These are phyloP conservation scores for Furcifer pardalis DNA, from an alignment of 2,797 vertebrate species.

Conservation along the genomic window DNA sequence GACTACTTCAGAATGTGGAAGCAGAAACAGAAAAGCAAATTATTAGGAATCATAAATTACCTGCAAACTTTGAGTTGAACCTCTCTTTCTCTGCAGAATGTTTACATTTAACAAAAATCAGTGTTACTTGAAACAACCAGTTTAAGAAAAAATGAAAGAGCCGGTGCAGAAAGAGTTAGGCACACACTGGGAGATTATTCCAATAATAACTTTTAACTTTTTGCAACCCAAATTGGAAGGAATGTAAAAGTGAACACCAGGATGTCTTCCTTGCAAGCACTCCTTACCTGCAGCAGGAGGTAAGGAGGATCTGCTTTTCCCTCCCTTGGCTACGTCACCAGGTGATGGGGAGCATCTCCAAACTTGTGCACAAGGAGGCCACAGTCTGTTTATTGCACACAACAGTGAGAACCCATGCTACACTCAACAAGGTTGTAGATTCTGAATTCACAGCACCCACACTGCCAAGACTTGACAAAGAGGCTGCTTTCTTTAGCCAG, in stretches of 20 bases:
- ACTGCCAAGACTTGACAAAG: background rate
- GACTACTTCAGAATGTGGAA: background rate
- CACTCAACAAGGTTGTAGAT: background rate
- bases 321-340: constrained; percentile 6
- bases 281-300: background rate
- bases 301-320: background rate
- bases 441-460: background rate
- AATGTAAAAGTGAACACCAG: background rate
- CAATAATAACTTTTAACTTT: constrained; percentile 68
- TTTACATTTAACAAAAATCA: constrained; percentile 57
- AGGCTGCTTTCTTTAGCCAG: background rate
- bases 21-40: constrained; percentile 24
- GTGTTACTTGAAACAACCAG: constrained; percentile 50
- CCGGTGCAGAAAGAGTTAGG: constrained; percentile 66
- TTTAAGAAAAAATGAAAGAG: constrained; percentile 69
- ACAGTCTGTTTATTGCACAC: constrained; percentile 4
- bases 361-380: background rate
- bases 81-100: constrained; percentile 37
- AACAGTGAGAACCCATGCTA: background rate
- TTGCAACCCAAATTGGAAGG: constrained; percentile 59
- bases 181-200: constrained; percentile 66
- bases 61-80: constrained; percentile 47
- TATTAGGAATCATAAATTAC: constrained; percentile 57
- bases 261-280: background rate
- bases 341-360: constrained; percentile 9